A percentile compares a stretch with the other conserved stretches of the same genome.
Conservation (phyloP, 2,113 vertebrate species). For the Coracopsis vasa region DNA sequence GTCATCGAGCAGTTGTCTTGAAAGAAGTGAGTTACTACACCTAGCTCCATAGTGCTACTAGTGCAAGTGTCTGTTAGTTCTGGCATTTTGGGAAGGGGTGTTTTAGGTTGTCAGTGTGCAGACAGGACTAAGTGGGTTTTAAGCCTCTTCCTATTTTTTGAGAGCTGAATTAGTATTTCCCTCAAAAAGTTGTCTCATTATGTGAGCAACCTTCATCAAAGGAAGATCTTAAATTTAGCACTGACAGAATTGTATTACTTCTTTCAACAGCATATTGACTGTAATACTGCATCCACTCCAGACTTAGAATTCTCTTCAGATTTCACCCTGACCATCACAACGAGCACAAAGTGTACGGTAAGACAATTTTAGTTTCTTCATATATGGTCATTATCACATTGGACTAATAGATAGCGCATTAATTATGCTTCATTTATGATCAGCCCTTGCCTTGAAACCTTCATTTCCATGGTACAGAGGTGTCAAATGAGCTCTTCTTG, state of each 20-base stretch:
- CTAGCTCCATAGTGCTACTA: not conserved
- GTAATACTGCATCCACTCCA: conserved; percentile 77
- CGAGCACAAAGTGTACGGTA: conserved; percentile 85
- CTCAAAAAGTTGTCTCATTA: not conserved
- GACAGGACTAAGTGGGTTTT: not conserved
- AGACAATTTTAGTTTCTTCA: conserved; percentile 40
- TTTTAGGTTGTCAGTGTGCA: not conserved
- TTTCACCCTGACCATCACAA: conserved; percentile 84
- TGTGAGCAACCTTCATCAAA: not conserved
- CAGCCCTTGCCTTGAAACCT: conserved; percentile 66
- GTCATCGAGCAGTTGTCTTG: not conserved
- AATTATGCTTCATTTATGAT: conserved; percentile 67
- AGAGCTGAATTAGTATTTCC: not conserved
- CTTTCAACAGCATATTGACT: conserved; percentile 82
- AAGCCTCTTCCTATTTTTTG: not conserved
- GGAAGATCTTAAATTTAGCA: not conserved
- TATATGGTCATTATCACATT: not conserved
- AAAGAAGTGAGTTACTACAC: rapidly evolving
- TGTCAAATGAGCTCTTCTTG: not conserved
- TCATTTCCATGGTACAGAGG: not conserved
- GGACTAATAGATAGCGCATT: conserved; percentile 48
- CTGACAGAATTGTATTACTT: not conserved
- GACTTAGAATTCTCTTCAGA: conserved; percentile 89
- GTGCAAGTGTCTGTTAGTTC: not conserved
- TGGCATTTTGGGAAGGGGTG: not conserved